Conservation (phyloP, 2,797 vertebrate genomes). For the Peromyscus aztecus region DNA sequence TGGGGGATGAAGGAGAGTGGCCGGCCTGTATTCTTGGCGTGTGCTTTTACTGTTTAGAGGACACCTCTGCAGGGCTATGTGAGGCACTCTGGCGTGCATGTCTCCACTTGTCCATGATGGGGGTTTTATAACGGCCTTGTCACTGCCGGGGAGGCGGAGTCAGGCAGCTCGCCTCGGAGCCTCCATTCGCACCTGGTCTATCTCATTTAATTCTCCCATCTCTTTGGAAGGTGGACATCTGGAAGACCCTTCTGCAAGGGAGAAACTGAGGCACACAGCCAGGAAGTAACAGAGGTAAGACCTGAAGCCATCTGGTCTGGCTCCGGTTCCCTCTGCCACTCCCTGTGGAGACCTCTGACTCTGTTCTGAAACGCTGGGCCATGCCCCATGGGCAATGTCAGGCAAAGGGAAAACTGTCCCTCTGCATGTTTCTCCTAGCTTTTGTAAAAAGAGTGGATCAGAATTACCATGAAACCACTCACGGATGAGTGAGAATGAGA, state of each 20-base stretch:
- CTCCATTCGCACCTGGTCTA: accelerated
- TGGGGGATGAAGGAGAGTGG: too few relatives aligned
- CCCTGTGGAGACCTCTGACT: neutral
- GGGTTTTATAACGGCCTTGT: neutral
- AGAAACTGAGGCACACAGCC: neutral
- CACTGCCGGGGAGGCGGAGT: neutral
- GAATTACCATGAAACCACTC: neutral
- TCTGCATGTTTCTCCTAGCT: neutral
- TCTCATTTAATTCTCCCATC: neutral
- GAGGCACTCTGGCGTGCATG: accelerated
- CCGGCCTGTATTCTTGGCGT: neutral
- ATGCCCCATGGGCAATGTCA: accelerated
- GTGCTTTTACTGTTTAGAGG: neutral
- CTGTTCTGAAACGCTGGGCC: neutral
- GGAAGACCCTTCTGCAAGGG: neutral
- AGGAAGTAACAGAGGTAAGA: neutral
- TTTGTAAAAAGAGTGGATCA: neutral
- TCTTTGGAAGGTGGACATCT: neutral
- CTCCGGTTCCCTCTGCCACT: neutral
- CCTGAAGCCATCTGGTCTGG: accelerated
- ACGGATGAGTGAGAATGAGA: neutral
- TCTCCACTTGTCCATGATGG: neutral
- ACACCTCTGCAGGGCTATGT: neutral
- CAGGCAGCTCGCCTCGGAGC: neutral
- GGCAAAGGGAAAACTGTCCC: neutral